Evolutionary conservation across 2,888 invertebrate species (phyloP).

Genomic region (Pelosia muscerda): DNA sequence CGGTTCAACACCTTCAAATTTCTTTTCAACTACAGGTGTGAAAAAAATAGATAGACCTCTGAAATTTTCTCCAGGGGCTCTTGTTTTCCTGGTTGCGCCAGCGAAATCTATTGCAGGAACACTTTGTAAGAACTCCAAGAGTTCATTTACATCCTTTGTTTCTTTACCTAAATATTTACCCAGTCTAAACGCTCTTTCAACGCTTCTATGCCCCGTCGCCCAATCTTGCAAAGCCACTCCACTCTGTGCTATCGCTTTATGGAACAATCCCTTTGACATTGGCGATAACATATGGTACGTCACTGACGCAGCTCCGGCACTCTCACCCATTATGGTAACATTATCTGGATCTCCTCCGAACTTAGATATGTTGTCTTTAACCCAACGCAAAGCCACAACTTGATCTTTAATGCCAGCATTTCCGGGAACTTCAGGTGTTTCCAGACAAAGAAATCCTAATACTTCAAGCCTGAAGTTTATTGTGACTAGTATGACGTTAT

Average conservation of each 20-base stretch:
- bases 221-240: conserved; percentile 70
- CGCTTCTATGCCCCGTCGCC: conserved; percentile 54
- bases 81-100: conserved; percentile 55
- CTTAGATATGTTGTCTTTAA: conserved; percentile 65
- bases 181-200: conserved; percentile 64
- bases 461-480: conserved; percentile 74
- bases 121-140: conserved; percentile 60
- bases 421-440: conserved; percentile 69
- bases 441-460: conserved; percentile 63
- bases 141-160: conserved; percentile 58
- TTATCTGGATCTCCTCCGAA: conserved; percentile 73
- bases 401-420: conserved; percentile 78
- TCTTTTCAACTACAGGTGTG: conserved; percentile 68
- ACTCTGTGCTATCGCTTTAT: conserved; percentile 75
- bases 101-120: conserved; percentile 61
- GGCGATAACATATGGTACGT: conserved; percentile 76
- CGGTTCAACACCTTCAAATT: conserved; percentile 57
- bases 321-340: conserved; percentile 77
- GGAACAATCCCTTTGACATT: conserved; percentile 73
- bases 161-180: conserved; percentile 68
- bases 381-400: conserved; percentile 68
- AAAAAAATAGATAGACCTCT: conserved; percentile 67
- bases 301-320: conserved; percentile 73
- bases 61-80: conserved; percentile 62
- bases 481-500: conserved; percentile 76